phyloP scores from a whole-genome alignment of 2,113 vertebrate genomes.

The Corythoichthys intestinalis region DNA sequence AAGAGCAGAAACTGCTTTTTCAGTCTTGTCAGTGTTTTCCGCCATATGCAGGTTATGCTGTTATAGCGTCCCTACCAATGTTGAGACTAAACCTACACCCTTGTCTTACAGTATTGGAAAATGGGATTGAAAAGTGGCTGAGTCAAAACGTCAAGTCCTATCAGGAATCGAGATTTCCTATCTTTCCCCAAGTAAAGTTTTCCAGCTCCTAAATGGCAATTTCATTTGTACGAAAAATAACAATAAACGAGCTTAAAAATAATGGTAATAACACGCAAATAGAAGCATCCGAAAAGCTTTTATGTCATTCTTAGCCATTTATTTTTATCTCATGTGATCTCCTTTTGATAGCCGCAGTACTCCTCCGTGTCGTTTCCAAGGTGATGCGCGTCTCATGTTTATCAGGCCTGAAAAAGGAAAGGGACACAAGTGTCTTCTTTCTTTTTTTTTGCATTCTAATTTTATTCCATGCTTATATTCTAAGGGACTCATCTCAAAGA shows the following conservation, averaged over 20 bases:
- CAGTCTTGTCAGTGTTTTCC: too few species aligned
- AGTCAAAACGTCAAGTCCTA: background rate
- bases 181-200: background rate
- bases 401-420: slow-evolving; percentile 11
- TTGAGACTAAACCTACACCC: too few species aligned
- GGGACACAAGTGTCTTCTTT: slow-evolving; percentile 2
- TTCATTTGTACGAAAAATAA: background rate
- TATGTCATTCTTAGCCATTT: background rate
- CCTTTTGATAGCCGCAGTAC: slow-evolving; percentile 15
- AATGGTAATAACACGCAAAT: slow-evolving; percentile 3
- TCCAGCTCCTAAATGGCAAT: background rate
- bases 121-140: background rate
- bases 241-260: background rate
- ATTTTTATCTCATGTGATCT: slow-evolving; percentile 20
- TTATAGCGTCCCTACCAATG: too few species aligned
- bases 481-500: background rate
- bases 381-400: slow-evolving; percentile 39
- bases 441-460: background rate
- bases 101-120: background rate
- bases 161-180: background rate
- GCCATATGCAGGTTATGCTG: too few species aligned
- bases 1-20: too few species aligned
- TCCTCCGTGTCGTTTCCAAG: slow-evolving; percentile 44
- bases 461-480: background rate
- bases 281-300: slow-evolving; percentile 12